phyloP scores from a whole-genome alignment of 2,888 invertebrate genomes.

The Xestia sexstrigata region DNA sequence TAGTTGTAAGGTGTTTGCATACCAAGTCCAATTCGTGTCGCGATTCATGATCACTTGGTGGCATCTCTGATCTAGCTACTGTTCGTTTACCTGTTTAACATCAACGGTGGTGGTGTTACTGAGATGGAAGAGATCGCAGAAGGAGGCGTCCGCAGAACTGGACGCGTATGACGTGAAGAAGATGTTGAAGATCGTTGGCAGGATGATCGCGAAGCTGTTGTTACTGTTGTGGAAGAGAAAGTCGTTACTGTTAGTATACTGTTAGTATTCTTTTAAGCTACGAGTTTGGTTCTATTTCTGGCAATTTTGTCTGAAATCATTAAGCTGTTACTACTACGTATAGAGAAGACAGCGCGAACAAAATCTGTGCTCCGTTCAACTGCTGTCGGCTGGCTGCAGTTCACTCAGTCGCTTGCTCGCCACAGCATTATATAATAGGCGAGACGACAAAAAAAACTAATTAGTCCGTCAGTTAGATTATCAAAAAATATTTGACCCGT shows the following conservation, averaged over 20 bases:
- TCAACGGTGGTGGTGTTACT: constrained; percentile 64
- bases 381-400: too few relatives aligned
- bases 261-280: background rate
- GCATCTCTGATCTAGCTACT: background rate
- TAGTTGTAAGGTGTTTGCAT: background rate
- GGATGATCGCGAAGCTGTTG: constrained; percentile 90
- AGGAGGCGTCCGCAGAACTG: constrained; percentile 75
- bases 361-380: too few relatives aligned
- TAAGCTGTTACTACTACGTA: too few relatives aligned
- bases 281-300: too few relatives aligned
- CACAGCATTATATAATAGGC: too few relatives aligned
- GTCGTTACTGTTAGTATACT: too few relatives aligned
- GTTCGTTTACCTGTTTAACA: constrained; percentile 53
- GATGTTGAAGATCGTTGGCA: constrained; percentile 90
- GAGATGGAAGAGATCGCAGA: constrained; percentile 80
- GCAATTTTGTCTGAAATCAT: too few relatives aligned
- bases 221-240: constrained; percentile 77
- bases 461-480: too few relatives aligned
- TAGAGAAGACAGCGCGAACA: too few relatives aligned
- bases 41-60: background rate
- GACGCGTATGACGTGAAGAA: constrained; percentile 86
- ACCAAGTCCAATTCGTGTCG: background rate
- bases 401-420: too few relatives aligned
- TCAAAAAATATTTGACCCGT: too few relatives aligned
- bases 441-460: too few relatives aligned